Evolutionary conservation across 2,888 invertebrate genomes (phyloP), one percentile per base, ranked within the genome.

Genomic region (Nephrotoma appendiculata): DNA sequence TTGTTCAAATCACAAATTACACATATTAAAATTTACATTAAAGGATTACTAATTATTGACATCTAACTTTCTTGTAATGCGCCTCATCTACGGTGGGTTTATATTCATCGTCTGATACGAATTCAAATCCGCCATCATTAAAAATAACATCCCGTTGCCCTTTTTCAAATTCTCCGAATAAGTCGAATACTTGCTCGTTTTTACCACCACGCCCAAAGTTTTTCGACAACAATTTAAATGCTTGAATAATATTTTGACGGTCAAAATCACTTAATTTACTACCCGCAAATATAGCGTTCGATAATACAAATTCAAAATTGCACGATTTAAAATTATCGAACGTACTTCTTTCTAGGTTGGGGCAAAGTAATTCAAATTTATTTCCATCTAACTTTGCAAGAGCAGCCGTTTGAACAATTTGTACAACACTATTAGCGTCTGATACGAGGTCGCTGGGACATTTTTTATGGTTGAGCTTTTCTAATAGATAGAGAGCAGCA

Each of bases 61-160:
- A 95, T 89, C 94, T 85, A 11, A 85, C 0, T 45, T 85, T 31
- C 94, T 12, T 91, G 95, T 88, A 95, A 95, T 88, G 95, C 95
- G 90, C 95, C 95, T 43, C 95, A 95, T 85, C 85, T 11, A 85
- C 43, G 11, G 11, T 5, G 5, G 85, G 44, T 19, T 15, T 19
- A 44, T 85, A 44, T 2, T 85, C 44, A 85, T 11, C 44, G 0
- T 7, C 89, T 43, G 90, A 90, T 31, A 89, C 88, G 15, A 92
- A 89, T 86, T 89, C 88, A 5, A 88, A 87, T 42, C 90, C 91
- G 45, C 91, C 89, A 87, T 92, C 91, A 88, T 89, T 88, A 87
- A 92, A 92, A 44, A 92, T 87, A n/a, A 91, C 90, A 87, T 92
- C 88, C 87, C 89, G 88, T 19, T 89, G 87, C 42, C 89, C 90